Base-by-base conservation (phyloP, 1,140 invertebrate genomes). In the Mylabris phalerata region DNA sequence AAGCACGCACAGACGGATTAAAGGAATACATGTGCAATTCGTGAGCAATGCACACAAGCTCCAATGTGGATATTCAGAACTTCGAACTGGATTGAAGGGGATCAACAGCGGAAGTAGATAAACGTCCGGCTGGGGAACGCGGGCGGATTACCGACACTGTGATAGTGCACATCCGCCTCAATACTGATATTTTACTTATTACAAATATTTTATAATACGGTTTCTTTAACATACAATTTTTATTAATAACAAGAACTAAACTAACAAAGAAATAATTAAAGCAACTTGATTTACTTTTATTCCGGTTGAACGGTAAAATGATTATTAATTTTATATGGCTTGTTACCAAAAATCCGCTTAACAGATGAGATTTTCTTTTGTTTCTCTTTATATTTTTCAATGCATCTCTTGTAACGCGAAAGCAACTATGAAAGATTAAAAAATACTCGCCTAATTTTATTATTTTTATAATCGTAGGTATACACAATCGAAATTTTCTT, bases 291-390 rank as follows among this genome's bases (percentile, higher is more conserved):
- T 65, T 59, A 47, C 57, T 66, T 65, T 67, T 60, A 55, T 52
- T 64, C 59, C 59, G 61, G 60, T 63, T 54, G 50, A 57, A 52
- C 51, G 55, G 25, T 60, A 63, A 62, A 49, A 38, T 62, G 61
- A 63, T 68, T 68, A 68, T 63, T 66, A 64, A 66, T 66, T 19
- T 68, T 66, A 59, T 68, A 68, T 64, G 67, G 67, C 64, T 68
- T 68, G 64, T 62, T 68, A 48, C 60, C 60, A 68, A 65, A 65
- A 68, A 68, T 68, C 67, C 64, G 58, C 60, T 68, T 68, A 68
- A 40, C 49, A 54, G 50, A 61, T 55, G 32, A 32, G 54, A 57
- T 50, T 50, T 60, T 64, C 67, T 65, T 66, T 66, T 66, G 62
- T 66, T 63, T 67, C 60, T 63, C 52, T 11, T 40, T 44, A 55